Evolutionary conservation across 2,888 invertebrate genomes (phyloP).

Genomic region (Drosophila mercatorum): DNA sequence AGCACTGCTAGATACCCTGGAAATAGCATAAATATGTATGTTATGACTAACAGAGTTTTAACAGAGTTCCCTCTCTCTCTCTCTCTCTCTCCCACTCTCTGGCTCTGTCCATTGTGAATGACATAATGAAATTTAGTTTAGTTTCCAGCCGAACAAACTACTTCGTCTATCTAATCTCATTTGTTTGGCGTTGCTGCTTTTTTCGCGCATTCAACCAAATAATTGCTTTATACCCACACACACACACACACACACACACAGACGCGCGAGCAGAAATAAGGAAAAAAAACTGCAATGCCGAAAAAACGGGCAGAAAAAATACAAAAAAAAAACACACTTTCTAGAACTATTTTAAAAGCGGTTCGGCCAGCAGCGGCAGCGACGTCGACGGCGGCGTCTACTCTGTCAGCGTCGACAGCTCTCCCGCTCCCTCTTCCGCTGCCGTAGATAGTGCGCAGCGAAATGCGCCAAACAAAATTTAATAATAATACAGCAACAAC

Average conservation of each 20-base stretch:
- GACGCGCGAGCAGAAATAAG: conserved; percentile 22
- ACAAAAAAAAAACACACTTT: conserved; percentile 56
- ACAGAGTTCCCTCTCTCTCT: too few species aligned
- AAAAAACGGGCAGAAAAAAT: conserved; percentile 37
- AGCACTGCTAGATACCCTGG: conserved; percentile 27
- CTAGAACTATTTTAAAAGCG: conserved; percentile 72
- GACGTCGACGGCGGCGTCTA: conserved; percentile 8
- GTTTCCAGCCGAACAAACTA: conserved; percentile 73
- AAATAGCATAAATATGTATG: neutral
- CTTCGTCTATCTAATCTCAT: conserved; percentile 71
- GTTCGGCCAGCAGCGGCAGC: conserved; percentile 22
- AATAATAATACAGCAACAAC: conserved; percentile 67
- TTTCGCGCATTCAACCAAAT: conserved; percentile 71
- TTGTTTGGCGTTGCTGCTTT: conserved; percentile 37
- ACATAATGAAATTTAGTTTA: conserved; percentile 36
- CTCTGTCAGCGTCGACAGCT: conserved; percentile 5
- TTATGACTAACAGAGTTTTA: too few species aligned
- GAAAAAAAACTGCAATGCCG: conserved; percentile 49
- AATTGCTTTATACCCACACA: conserved; percentile 62
- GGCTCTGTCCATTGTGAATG: neutral
- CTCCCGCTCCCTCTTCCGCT: neutral
- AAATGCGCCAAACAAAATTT: conserved; percentile 77
- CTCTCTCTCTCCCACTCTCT: too few species aligned
- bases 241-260: conserved; percentile 26
- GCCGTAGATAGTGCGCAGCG: conserved; percentile 41